A percentile compares a stretch with the other conserved stretches of the same genome.
phyloP scores from a whole-genome alignment of 2,113 vertebrate species.

The Rissa tridactyla region DNA sequence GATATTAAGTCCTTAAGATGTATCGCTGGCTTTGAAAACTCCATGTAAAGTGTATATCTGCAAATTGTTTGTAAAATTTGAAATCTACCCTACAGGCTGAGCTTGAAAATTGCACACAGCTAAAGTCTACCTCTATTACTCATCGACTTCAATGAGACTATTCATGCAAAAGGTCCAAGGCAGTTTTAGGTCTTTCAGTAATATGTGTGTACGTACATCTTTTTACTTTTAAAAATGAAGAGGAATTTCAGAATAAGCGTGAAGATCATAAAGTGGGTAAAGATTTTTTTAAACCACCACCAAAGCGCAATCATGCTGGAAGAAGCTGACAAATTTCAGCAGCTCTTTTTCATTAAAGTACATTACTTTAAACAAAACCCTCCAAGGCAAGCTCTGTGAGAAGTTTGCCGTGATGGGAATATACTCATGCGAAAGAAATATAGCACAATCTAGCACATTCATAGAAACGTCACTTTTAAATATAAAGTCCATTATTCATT shows the following conservation, averaged over 20 bases:
- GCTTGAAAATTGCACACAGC: not conserved
- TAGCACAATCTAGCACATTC: slow-evolving; percentile 64
- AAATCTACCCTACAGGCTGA: not conserved
- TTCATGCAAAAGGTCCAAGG: not conserved
- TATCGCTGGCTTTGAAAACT: not conserved
- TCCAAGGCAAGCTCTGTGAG: slow-evolving; percentile 62
- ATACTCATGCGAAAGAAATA: slow-evolving; percentile 64
- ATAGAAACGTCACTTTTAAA: slow-evolving; percentile 64
- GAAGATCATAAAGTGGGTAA: slow-evolving; percentile 43
- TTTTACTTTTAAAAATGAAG: slow-evolving; percentile 51
- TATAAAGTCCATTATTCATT: slow-evolving; percentile 66
- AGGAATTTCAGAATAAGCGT: slow-evolving; percentile 15
- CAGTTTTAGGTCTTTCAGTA: not conserved
- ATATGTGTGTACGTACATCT: not conserved
- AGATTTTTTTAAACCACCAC: slow-evolving; percentile 41
- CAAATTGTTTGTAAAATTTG: not conserved
- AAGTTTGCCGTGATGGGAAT: slow-evolving; percentile 54
- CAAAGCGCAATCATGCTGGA: slow-evolving; percentile 32
- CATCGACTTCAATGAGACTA: slow-evolving; percentile 19
- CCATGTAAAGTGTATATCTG: not conserved
- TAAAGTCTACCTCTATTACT: slow-evolving; percentile 5
- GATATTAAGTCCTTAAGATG: not conserved
- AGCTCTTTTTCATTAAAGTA: slow-evolving; percentile 68
- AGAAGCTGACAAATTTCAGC: slow-evolving; percentile 66
- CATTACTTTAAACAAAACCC: slow-evolving; percentile 64